Conservation (phyloP, 2,113 vertebrate species). For the Salvator merianae region DNA sequence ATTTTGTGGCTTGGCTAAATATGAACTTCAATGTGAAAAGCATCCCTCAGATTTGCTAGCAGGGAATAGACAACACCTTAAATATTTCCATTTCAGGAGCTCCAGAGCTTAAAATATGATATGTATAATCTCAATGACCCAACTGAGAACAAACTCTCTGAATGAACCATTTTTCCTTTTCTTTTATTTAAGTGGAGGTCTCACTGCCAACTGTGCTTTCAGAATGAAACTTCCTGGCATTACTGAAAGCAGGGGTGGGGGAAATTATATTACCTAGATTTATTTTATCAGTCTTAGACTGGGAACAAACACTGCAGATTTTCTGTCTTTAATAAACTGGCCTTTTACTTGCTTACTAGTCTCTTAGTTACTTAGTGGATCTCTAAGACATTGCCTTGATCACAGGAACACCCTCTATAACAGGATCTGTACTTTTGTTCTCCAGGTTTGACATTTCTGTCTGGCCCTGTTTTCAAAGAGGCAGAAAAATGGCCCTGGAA, state of each 20-base stretch:
- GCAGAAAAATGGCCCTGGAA: too few relatives aligned
- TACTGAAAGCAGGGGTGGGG: not conserved
- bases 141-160: slow-evolving; percentile 39
- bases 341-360: not conserved
- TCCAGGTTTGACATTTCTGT: too few relatives aligned
- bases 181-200: slow-evolving; percentile 25
- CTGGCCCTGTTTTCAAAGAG: too few relatives aligned
- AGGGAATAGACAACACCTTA: slow-evolving; percentile 31
- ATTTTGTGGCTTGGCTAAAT: not conserved
- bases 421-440: too few relatives aligned
- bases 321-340: not conserved
- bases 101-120: slow-evolving; percentile 22
- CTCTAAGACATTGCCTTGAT: too few relatives aligned
- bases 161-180: slow-evolving; percentile 37
- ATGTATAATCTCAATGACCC: slow-evolving; percentile 39
- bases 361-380: not conserved
- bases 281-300: not conserved
- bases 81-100: slow-evolving; percentile 28
- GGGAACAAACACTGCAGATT: not conserved
- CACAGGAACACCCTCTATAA: too few relatives aligned
- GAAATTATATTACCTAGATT: not conserved
- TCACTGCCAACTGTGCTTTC: not conserved
- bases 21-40: not conserved
- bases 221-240: not conserved
- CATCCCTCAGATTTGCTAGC: slow-evolving; percentile 24